phyloP scores from a whole-genome alignment of 1,140 invertebrate species.

The Rhagoletis pomonella region DNA sequence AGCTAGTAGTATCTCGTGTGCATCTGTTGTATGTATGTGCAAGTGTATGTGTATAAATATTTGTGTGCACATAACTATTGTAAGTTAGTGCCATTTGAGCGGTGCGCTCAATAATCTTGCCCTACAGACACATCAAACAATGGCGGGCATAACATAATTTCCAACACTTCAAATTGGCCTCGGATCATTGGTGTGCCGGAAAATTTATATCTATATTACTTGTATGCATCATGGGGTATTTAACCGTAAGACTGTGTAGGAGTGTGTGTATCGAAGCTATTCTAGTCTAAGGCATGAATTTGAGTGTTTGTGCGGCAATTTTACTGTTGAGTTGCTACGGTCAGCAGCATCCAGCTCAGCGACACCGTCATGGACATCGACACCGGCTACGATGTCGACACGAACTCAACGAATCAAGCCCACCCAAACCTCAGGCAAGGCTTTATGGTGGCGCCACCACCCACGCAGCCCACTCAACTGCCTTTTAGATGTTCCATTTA shows the following conservation, averaged over 20 bases:
- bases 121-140: constrained; percentile 53
- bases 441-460: not conserved
- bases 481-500: constrained; percentile 29
- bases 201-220: constrained; percentile 24
- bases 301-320: constrained; percentile 11
- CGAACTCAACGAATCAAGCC: too few species aligned
- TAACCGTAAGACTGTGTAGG: not conserved
- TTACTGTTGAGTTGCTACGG: constrained; percentile 43
- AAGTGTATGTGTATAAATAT: not conserved
- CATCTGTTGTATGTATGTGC: not conserved
- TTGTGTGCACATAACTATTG: not conserved
- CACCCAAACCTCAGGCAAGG: not conserved
- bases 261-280: too few species aligned
- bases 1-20: not conserved
- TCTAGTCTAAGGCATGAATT: not conserved
- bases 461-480: not conserved
- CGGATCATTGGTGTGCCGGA: constrained; percentile 19
- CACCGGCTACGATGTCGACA: not conserved
- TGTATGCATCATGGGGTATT: not conserved
- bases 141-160: constrained; percentile 55
- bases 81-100: not conserved
- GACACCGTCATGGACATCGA: not conserved
- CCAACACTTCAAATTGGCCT: constrained; percentile 46
- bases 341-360: not conserved
- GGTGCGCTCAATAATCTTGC: constrained; percentile 43